Conservation (phyloP, 2,113 vertebrate genomes). For the Ornithorhynchus anatinus region DNA sequence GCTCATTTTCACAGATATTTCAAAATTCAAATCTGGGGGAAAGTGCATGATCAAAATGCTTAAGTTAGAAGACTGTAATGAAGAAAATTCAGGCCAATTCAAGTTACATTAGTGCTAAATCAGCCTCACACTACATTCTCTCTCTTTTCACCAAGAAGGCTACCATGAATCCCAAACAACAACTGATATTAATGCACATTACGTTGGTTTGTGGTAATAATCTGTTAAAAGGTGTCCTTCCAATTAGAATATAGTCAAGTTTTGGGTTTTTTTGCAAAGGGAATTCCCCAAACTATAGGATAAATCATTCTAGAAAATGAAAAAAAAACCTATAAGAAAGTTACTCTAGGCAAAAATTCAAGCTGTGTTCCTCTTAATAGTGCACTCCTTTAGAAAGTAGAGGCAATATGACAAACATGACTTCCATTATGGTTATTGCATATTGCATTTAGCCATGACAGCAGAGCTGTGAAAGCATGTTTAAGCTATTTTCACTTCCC, state of each 20-base stretch:
- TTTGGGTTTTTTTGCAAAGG: slow-evolving; percentile 53
- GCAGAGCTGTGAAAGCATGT: slow-evolving; percentile 61
- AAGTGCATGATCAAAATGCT: no score
- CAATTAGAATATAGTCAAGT: slow-evolving; percentile 38
- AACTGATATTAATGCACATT: slow-evolving; percentile 15
- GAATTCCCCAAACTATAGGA: slow-evolving; percentile 61
- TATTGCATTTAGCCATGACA: slow-evolving; percentile 67
- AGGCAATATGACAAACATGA: slow-evolving; percentile 60
- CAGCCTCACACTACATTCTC: background rate
- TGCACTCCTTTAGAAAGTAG: slow-evolving; percentile 65
- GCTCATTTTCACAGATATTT: slow-evolving; percentile 30
- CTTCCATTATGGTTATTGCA: slow-evolving; percentile 57
- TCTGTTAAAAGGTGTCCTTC: slow-evolving; percentile 25
- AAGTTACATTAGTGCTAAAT: slow-evolving; percentile 23
- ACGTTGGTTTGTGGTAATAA: background rate
- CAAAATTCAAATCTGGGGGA: slow-evolving; percentile 17
- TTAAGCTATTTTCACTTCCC: slow-evolving; percentile 70
- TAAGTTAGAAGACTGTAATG: background rate
- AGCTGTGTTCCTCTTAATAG: slow-evolving; percentile 44
- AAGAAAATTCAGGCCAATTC: background rate
- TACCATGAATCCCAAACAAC: background rate
- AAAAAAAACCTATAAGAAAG: slow-evolving; percentile 52
- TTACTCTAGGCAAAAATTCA: slow-evolving; percentile 52
- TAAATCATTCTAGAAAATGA: slow-evolving; percentile 2
- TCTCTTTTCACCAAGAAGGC: background rate